A percentile compares a stretch with the other conserved stretches of the same genome.
phyloP scores from a whole-genome alignment of 2,113 vertebrate species.

The Camelus bactrianus region DNA sequence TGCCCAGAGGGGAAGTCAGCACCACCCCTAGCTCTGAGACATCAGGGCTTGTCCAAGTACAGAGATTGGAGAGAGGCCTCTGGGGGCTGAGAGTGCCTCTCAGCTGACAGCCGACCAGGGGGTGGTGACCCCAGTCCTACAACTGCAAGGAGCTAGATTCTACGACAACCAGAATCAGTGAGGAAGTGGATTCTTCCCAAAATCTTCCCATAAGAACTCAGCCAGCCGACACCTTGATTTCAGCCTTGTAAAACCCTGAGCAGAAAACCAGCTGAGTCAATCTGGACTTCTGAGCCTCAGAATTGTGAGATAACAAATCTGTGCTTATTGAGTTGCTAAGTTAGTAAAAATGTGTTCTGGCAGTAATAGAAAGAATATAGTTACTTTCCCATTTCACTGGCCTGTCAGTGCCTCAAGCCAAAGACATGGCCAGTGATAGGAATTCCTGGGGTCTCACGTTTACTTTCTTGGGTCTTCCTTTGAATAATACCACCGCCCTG shows the following conservation, averaged over 20 bases:
- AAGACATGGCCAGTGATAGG: not conserved
- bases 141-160: not conserved
- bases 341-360: constrained; percentile 17
- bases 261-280: not conserved
- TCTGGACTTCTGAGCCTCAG: not conserved
- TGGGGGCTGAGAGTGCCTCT: not conserved
- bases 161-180: not conserved
- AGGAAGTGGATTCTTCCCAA: not conserved
- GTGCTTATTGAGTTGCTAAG: constrained; percentile 14
- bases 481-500: not conserved
- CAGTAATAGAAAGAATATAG: not conserved
- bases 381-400: not conserved
- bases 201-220: not conserved
- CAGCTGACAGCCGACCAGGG: not conserved
- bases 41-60: not conserved
- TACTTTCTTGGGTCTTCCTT: not conserved
- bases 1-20: not conserved
- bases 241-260: not conserved
- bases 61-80: not conserved
- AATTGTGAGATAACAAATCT: not conserved
- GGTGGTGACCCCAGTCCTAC: not conserved
- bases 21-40: not conserved
- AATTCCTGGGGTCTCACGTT: not conserved
- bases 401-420: not conserved
- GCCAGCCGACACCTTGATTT: not conserved